Evolutionary conservation across 1,140 invertebrate species (phyloP), one percentile per base, ranked within the genome.

Genomic region (Samia ricini): DNA sequence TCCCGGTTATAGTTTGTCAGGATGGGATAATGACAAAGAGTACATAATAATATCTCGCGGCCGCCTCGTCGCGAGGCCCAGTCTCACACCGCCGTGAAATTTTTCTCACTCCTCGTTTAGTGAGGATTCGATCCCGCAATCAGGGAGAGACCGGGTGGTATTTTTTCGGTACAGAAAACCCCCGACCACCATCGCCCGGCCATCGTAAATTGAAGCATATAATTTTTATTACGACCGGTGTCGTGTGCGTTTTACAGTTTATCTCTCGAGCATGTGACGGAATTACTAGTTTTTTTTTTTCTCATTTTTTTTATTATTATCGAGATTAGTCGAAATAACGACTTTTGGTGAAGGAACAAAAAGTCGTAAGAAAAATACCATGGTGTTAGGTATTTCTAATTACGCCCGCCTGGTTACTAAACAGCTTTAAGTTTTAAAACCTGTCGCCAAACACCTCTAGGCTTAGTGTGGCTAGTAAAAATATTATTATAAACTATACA

Each of bases 151-250:
- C 15, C 33, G 68, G 83, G 82, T 68, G 80, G 76, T 57, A 74
- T 79, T 85, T 87, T 88, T 84, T 78, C n/a, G n/a, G n/a, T n/a
- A n/a, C n/a, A n/a, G 77, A 76, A 68, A 66, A 42, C 66, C 66
- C 69, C 76, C 24, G 64, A 72, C 56, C 62, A 67, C 72, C 73
- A 61, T 51, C 62, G 72, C 75, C 79, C 72, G 62, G 49, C 66
- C 77, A 74, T 82, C 85, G 85, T 89, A 89, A 89, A 89, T 89
- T 88, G 87, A 85, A 86, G 87, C 85, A 90, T 90, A 90, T 90
- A 90, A 90, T 90, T 90, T 90, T 90, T 90, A 90, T 90, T 90
- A 88, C 85, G 74, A 66, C n/a, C 68, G 69, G 74, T 83, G 85
- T 85, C 84, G 83, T 87, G 77, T 89, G 80, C 79, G 81, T 66